Conservation (phyloP, 2,113 vertebrate species). For the Cyphomyrus discorhynchus region DNA sequence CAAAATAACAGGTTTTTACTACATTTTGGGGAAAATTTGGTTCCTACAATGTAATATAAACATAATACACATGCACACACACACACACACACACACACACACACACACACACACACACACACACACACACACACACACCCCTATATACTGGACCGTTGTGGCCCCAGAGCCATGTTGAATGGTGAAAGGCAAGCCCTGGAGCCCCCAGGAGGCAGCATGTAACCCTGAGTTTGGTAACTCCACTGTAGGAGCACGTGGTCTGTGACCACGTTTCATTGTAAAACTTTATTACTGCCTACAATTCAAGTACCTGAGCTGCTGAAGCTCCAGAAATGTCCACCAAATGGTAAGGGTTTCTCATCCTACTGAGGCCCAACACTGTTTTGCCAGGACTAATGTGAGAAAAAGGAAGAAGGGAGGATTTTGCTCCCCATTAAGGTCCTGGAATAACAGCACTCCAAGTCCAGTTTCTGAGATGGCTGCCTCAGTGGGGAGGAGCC, state of each 20-base stretch:
- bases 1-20: no score
- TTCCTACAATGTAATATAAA: no score
- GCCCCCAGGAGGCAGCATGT: neutral
- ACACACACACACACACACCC: neutral
- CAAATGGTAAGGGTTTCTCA: neutral
- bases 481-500: neutral
- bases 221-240: neutral
- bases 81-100: neutral
- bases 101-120: neutral
- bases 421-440: neutral
- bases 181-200: neutral
- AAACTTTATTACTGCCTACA: no score
- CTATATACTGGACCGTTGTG: neutral
- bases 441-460: neutral
- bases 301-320: neutral
- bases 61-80: neutral
- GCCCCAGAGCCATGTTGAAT: neutral
- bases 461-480: neutral
- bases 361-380: neutral
- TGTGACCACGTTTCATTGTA: neutral
- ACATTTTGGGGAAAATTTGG: no score
- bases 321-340: neutral
- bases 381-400: neutral
- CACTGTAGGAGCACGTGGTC: neutral
- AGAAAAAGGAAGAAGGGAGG: neutral